Evolutionary conservation across 2,797 vertebrate species (phyloP).

Genomic region (Esox lucius): DNA sequence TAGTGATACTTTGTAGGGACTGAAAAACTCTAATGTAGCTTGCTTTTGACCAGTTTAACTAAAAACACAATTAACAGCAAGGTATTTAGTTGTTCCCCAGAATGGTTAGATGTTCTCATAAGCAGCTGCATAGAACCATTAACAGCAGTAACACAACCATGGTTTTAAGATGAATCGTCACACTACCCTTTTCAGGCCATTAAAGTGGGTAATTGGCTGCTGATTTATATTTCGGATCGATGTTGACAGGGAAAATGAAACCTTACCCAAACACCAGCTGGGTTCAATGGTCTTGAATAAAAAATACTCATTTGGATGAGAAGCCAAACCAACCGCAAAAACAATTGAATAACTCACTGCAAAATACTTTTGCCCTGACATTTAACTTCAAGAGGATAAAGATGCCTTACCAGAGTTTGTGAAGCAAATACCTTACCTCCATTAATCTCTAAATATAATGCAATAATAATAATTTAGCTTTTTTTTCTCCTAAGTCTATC

Average conservation of each 20-base stretch:
- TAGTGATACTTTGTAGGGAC: constrained; percentile 37
- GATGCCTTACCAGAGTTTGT: neutral
- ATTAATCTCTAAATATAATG: neutral
- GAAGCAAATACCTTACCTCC: neutral
- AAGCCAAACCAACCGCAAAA: constrained; percentile 20
- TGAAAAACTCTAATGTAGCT: too few relatives aligned
- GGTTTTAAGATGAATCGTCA: constrained; percentile 31
- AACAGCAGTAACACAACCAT: neutral
- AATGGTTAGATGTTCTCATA: too few relatives aligned
- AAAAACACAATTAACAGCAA: too few relatives aligned
- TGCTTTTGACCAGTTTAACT: too few relatives aligned
- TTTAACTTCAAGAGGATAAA: constrained; percentile 14
- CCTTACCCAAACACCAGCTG: constrained; percentile 28
- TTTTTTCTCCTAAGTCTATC: constrained; percentile 20
- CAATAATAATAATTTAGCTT: neutral
- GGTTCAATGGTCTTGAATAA: constrained; percentile 38
- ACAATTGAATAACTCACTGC: constrained; percentile 4
- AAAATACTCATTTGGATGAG: constrained; percentile 17
- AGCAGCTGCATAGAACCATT: neutral
- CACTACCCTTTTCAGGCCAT: constrained; percentile 10
- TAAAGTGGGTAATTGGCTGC: constrained; percentile 24
- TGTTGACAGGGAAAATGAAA: constrained; percentile 48
- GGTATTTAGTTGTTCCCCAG: too few relatives aligned
- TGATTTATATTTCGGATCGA: constrained; percentile 45
- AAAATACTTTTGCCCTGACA: neutral